Percentiles rank a stretch among this genome's conserved stretches.
These are phyloP conservation scores for Stomorhina lunata DNA, from an alignment of 2,888 invertebrate species.

Conservation along the genomic window DNA sequence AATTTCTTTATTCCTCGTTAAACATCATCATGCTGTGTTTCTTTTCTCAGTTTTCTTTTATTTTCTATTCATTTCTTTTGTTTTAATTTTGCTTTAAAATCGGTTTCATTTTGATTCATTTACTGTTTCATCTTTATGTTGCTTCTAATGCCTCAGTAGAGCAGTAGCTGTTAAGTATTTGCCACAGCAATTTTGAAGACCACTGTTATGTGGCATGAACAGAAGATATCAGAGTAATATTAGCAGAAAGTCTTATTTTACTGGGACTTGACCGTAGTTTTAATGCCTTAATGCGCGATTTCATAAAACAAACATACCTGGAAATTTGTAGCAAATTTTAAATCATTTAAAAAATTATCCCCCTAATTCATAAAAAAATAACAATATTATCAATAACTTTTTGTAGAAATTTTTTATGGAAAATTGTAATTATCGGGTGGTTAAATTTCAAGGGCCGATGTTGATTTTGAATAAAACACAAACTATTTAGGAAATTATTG, in stretches of 20 bases:
- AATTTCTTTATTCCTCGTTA: conserved; percentile 40
- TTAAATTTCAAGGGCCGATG: no score
- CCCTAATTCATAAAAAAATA: no score
- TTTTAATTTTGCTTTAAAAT: background rate
- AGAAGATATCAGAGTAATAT: background rate
- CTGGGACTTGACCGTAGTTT: conserved; percentile 48
- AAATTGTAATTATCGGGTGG: no score
- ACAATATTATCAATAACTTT: no score
- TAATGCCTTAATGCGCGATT: conserved; percentile 51
- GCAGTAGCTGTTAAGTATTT: conserved; percentile 16
- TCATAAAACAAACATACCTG: conserved; percentile 30
- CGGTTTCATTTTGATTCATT: background rate
- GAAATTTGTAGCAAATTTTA: background rate
- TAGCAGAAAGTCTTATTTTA: conserved; percentile 32
- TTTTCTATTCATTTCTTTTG: background rate
- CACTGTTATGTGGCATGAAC: background rate
- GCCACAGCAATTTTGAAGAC: conserved; percentile 48
- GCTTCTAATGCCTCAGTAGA: conserved; percentile 6
- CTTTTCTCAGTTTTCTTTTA: background rate
- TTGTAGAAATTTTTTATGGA: no score
- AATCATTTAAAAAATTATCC: no score
- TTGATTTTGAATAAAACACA: no score
- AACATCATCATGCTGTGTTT: background rate
- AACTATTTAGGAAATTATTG: no score
- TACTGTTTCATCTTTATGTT: background rate